Evolutionary conservation across 2,888 invertebrate species (phyloP), one percentile per base, ranked within the genome.

Genomic region (Adineta ricciae): DNA sequence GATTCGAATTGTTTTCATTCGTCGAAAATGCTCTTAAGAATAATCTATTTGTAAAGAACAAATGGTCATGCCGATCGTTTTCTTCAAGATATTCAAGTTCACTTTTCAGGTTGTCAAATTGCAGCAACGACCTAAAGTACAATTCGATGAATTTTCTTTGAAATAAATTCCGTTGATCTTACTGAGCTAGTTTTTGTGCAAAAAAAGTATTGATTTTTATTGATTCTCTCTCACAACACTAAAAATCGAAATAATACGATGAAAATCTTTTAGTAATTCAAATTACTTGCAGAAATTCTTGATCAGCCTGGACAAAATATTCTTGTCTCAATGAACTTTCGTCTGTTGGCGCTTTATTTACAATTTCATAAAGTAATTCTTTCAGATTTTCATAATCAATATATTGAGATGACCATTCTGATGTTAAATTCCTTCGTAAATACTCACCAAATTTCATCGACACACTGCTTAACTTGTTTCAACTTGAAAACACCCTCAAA

Each of bases 401-500:
- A 88, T 93, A 99, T 91, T 99, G 98, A 91, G 97, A 98, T 87
- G 97, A 93, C 98, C 98, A 99, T 92, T 99, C 98, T 27, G 98
- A 98, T 88, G 98, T 99, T 89, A 99, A 96, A 90, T 99, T 98
- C 86, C 97, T 96, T 87, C 95, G 93, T 87, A 99, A 92, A 92
- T 98, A 98, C 91, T 99, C 97, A 11, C 97, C 96, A 91, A 99
- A 99, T 93, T 99, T 99, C 99, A 99, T 98, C 27, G n/a, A n/a
- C n/a, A n/a, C n/a, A n/a, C n/a, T n/a, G n/a, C n/a, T n/a, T n/a
- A n/a, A n/a, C n/a, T n/a, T n/a, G n/a, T n/a, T n/a, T n/a, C n/a
- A n/a, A n/a, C n/a, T n/a, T n/a, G n/a, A n/a, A n/a, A n/a, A n/a
- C n/a, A n/a, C n/a, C n/a, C n/a, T n/a, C n/a, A n/a, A n/a, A n/a